A percentile compares a stretch with the other conserved stretches of the same genome.
Evolutionary conservation across 2,888 invertebrate genomes (phyloP).

Genomic region (Pasiphila rectangulata): DNA sequence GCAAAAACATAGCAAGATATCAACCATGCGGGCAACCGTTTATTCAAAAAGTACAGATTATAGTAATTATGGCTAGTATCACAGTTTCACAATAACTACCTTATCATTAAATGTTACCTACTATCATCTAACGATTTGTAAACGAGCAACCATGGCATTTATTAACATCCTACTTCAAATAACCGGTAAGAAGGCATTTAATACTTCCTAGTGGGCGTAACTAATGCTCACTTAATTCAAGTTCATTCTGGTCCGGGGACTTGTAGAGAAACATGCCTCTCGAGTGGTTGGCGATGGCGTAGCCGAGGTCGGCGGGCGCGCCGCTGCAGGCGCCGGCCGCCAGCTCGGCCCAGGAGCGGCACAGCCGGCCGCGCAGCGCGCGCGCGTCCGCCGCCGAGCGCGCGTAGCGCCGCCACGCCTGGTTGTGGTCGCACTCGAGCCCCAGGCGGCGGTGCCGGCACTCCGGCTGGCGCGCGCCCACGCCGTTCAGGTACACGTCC

Average conservation of each 20-base stretch:
- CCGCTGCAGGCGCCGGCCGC: constrained; percentile 49
- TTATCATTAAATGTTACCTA: constrained; percentile 8
- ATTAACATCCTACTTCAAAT: constrained; percentile 9
- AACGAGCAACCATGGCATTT: too few species aligned
- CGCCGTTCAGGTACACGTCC: constrained; percentile 68
- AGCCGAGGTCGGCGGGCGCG: constrained; percentile 48
- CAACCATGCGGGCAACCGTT: constrained; percentile 23
- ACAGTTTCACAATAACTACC: constrained; percentile 40
- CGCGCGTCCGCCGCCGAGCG: constrained; percentile 28
- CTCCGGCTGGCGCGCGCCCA: constrained; percentile 59
- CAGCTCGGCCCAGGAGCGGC: constrained; percentile 53
- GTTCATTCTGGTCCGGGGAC: constrained; percentile 30
- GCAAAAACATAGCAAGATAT: too few species aligned
- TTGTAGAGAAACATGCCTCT: constrained; percentile 60
- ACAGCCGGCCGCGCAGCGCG: constrained; percentile 36
- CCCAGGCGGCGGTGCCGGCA: constrained; percentile 53
- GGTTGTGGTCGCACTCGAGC: constrained; percentile 65
- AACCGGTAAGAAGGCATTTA: not conserved
- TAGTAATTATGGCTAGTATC: constrained; percentile 42
- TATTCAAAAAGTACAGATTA: constrained; percentile 26
- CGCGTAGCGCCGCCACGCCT: constrained; percentile 60
- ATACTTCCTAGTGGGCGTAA: constrained; percentile 3
- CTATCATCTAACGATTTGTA: too few species aligned
- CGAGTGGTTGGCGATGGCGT: constrained; percentile 41
- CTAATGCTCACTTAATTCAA: constrained; percentile 8